Conservation (phyloP, 2,888 invertebrate species). For the Drosophila bunnanda region DNA sequence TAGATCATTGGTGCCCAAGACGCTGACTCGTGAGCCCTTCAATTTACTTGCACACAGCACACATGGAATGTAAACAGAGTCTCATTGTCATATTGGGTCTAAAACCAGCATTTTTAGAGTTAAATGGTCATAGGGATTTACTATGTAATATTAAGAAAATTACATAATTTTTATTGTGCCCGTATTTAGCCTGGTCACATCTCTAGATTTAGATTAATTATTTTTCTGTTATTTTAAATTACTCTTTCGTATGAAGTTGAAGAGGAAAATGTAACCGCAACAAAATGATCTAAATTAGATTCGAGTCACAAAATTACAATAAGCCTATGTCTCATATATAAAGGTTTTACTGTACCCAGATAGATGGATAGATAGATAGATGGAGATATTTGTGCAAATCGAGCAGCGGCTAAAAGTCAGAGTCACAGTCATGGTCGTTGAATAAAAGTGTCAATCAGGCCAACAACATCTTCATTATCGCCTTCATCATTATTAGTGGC, state of each 20-base stretch:
- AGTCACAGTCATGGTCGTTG: slow-evolving; percentile 82
- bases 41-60: too few species aligned
- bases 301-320: background rate
- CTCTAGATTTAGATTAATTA: too few species aligned
- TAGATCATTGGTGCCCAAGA: too few species aligned
- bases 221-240: too few species aligned
- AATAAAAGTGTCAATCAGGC: slow-evolving; percentile 80
- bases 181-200: too few species aligned
- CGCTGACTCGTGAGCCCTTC: too few species aligned
- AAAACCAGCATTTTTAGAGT: background rate
- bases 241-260: too few species aligned
- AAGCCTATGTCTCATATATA: background rate
- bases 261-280: too few species aligned
- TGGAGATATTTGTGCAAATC: slow-evolving; percentile 27
- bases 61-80: too few species aligned
- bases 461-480: slow-evolving; percentile 53
- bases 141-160: background rate
- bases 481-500: slow-evolving; percentile 39
- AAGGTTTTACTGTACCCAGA: slow-evolving; percentile 3
- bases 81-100: too few species aligned
- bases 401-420: slow-evolving; percentile 37
- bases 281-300: background rate
- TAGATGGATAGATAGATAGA: slow-evolving; percentile 18
- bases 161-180: background rate
- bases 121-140: background rate